Evolutionary conservation across 2,113 vertebrate genomes (phyloP).

Genomic region (Scartelaos histophorus): DNA sequence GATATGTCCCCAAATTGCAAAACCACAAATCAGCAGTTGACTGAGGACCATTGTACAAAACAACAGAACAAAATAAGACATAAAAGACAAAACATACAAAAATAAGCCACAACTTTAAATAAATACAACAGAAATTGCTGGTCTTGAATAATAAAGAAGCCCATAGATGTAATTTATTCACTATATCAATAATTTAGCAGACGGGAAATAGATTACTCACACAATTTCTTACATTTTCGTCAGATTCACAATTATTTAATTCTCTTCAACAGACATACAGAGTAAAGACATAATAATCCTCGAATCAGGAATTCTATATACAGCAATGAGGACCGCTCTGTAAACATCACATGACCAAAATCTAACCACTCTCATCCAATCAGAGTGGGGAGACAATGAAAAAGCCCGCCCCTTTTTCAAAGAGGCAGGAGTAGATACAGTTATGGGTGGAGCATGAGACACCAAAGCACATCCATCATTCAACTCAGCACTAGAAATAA

Average conservation of each 20-base stretch:
- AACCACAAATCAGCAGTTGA: constrained; percentile 32
- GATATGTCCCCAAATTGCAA: constrained; percentile 47
- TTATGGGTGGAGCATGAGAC: constrained; percentile 78
- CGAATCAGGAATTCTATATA: constrained; percentile 84
- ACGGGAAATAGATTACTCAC: constrained; percentile 70
- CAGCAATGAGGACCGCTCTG: constrained; percentile 82
- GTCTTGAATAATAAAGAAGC: constrained; percentile 57
- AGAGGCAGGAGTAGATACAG: constrained; percentile 20
- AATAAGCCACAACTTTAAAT: constrained; percentile 56
- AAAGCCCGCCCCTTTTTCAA: constrained; percentile 42
- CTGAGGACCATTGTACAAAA: constrained; percentile 35
- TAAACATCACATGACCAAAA: constrained; percentile 81
- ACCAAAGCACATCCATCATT: constrained; percentile 88
- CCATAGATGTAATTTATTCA: constrained; percentile 57
- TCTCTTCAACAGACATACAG: constrained; percentile 83
- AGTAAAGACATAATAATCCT: constrained; percentile 78
- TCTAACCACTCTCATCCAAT: constrained; percentile 46
- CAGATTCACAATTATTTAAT: constrained; percentile 77
- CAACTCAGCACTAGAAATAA: constrained; percentile 83
- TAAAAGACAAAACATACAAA: constrained; percentile 65
- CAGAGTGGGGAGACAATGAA: constrained; percentile 45
- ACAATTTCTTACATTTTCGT: constrained; percentile 74
- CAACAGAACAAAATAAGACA: constrained; percentile 75
- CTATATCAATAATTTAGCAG: constrained; percentile 52
- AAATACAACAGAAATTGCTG: constrained; percentile 49